A percentile compares a stretch with the other conserved stretches of the same genome.
These are phyloP conservation scores for Raphicerus campestris DNA, from an alignment of 2,113 vertebrate genomes.

Conservation along the genomic window DNA sequence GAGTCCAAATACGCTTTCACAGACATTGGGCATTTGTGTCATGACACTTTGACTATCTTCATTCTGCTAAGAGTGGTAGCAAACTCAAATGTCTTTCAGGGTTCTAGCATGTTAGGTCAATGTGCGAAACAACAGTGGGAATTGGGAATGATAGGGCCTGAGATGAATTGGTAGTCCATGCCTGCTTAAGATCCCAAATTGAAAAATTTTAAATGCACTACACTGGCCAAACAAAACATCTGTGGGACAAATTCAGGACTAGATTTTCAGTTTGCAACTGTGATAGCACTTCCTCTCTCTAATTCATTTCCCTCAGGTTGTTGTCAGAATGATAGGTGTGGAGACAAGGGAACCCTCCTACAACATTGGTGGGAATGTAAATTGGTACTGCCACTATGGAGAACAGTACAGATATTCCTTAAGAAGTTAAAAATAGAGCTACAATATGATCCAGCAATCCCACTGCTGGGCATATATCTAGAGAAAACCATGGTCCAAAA, in stretches of 20 bases:
- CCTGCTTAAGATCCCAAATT: background rate
- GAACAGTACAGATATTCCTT: background rate
- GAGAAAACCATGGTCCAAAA: background rate
- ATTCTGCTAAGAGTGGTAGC: background rate
- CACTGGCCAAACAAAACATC: background rate
- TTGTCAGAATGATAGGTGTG: background rate
- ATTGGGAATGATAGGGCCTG: background rate
- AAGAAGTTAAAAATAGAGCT: background rate
- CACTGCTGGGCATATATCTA: background rate
- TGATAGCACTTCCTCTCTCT: background rate
- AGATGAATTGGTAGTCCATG: background rate
- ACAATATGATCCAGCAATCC: background rate
- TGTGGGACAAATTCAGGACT: background rate
- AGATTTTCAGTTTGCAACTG: background rate
- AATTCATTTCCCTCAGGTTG: background rate
- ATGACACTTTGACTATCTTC: background rate
- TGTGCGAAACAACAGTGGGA: background rate
- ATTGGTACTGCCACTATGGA: background rate
- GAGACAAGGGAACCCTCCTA: background rate
- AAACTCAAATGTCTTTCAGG: background rate
- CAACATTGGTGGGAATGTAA: background rate
- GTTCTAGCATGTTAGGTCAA: background rate
- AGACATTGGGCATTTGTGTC: background rate
- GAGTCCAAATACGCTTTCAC: conserved; percentile 1
- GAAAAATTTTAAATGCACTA: background rate